Evolutionary conservation across 2,797 vertebrate species (phyloP).

Genomic region (Chaetophractus vellerosus): DNA sequence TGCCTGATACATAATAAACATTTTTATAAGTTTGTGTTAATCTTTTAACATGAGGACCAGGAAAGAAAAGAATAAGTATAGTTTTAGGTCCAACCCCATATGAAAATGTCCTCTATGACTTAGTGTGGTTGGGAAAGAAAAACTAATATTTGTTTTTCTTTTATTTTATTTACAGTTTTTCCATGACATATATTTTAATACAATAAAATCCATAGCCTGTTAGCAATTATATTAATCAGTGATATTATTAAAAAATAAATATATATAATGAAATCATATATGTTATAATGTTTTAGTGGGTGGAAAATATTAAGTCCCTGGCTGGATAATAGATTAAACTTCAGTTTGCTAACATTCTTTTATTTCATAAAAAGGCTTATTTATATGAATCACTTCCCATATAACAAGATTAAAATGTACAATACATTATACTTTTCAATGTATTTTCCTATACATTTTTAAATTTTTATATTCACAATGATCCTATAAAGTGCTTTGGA

Average conservation of each 20-base stretch:
- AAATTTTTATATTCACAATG: neutral
- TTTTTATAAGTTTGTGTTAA: neutral
- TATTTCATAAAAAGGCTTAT: constrained; percentile 39
- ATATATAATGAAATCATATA: neutral
- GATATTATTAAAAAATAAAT: constrained; percentile 39
- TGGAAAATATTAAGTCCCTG: neutral
- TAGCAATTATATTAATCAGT: constrained; percentile 23
- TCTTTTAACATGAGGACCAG: neutral
- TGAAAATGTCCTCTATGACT: neutral
- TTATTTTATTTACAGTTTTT: constrained; percentile 30
- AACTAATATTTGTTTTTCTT: constrained; percentile 39
- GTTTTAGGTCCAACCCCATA: constrained; percentile 9
- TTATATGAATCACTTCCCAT: constrained; percentile 11
- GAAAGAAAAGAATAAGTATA: neutral
- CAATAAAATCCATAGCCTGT: neutral
- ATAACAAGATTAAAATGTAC: constrained; percentile 32
- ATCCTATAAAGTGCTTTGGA: neutral
- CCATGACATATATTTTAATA: neutral
- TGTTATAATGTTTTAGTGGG: constrained; percentile 49
- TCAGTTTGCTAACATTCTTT: neutral
- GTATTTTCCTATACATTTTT: neutral
- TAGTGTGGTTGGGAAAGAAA: neutral
- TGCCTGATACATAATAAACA: neutral
- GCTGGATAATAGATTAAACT: neutral
- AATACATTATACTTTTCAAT: neutral